Conservation (phyloP, 2,888 invertebrate species). For the Lumbricus terrestris region DNA sequence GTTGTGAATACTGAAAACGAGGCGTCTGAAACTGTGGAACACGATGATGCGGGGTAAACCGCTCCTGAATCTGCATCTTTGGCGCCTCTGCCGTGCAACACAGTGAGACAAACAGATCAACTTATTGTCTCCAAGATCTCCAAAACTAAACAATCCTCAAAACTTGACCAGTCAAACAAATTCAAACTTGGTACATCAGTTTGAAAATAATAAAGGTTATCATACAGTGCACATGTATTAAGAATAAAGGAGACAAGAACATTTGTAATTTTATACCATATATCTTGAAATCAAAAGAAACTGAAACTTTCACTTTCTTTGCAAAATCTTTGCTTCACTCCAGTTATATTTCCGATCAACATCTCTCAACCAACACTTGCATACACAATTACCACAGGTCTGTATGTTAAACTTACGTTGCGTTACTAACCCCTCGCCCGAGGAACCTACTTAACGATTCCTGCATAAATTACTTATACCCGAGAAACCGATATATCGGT, state of each 20-base stretch:
- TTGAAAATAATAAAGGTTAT: not conserved
- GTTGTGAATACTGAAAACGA: conserved; percentile 11
- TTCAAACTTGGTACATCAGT: not conserved
- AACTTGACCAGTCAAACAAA: not conserved
- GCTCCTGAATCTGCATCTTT: not conserved
- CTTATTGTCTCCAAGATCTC: not conserved
- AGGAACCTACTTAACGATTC: too few species aligned
- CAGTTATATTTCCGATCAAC: not conserved
- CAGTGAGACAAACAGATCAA: not conserved
- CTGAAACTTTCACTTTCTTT: not conserved
- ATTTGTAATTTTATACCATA: not conserved
- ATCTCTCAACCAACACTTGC: not conserved
- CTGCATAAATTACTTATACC: too few species aligned
- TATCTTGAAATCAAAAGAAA: not conserved
- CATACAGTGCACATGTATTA: not conserved
- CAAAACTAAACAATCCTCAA: too few species aligned
- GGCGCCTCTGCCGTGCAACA: not conserved
- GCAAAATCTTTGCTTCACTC: not conserved
- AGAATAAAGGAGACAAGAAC: not conserved
- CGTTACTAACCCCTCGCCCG: too few species aligned
- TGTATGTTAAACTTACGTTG: not conserved
- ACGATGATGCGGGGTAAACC: not conserved
- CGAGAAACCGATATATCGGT: too few species aligned
- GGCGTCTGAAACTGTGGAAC: conserved; percentile 5
- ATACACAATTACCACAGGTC: not conserved